Conservation (phyloP, 2,888 invertebrate genomes). For the Papilio elwesi region DNA sequence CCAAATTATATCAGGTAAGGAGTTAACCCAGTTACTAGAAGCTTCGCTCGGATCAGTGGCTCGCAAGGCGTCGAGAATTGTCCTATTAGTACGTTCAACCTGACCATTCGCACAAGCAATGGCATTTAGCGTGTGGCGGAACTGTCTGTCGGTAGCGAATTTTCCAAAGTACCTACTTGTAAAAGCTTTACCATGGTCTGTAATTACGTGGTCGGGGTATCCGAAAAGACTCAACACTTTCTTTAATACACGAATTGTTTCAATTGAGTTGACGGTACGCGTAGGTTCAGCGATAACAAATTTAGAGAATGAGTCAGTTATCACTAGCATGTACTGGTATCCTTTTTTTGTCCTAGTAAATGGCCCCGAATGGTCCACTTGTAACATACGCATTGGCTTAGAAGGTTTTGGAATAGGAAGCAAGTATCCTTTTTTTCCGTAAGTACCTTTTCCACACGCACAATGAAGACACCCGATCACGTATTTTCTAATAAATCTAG, state of each 20-base stretch:
- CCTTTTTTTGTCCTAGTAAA: conserved; percentile 46
- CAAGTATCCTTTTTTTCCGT: conserved; percentile 45
- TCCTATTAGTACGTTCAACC: conserved; percentile 48
- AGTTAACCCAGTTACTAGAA: conserved; percentile 47
- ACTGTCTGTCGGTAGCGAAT: conserved; percentile 45
- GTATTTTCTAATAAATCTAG: conserved; percentile 47
- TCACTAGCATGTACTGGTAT: conserved; percentile 47
- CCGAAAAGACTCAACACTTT: conserved; percentile 42
- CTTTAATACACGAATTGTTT: conserved; percentile 39
- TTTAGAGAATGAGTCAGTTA: conserved; percentile 43
- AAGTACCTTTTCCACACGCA: conserved; percentile 51
- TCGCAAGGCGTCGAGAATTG: conserved; percentile 43
- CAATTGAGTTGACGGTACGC: conserved; percentile 44
- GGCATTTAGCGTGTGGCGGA: conserved; percentile 45
- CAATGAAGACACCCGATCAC: conserved; percentile 51
- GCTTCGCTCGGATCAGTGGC: conserved; percentile 39
- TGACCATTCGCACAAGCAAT: conserved; percentile 50
- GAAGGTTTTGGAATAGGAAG: conserved; percentile 47
- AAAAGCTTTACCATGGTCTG: conserved; percentile 45
- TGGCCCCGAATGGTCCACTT: conserved; percentile 48
- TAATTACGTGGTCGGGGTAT: conserved; percentile 40
- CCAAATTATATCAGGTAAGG: conserved; percentile 45
- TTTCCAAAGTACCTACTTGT: conserved; percentile 47
- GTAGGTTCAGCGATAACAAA: conserved; percentile 45
- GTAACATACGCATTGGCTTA: conserved; percentile 45